These are phyloP conservation scores for Sebastes itinus DNA, from an alignment of 2,797 vertebrate species.

Conservation along the genomic window DNA sequence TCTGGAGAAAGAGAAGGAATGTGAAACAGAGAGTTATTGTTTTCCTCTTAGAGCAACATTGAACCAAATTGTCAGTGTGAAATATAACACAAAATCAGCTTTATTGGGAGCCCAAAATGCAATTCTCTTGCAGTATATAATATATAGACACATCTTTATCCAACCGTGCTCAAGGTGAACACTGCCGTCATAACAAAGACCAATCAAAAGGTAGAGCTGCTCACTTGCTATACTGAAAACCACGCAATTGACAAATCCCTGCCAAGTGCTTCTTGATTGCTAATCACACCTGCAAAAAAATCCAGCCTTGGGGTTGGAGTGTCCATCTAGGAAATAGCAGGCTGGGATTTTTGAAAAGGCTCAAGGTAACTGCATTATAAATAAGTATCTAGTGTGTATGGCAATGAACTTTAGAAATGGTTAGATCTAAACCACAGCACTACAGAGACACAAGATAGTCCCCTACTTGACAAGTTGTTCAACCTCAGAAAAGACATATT, in stretches of 20 bases:
- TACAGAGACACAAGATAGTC: not conserved
- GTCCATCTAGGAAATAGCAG: not conserved
- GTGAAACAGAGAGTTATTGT: not conserved
- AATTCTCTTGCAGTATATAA: not conserved
- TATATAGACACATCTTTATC: not conserved
- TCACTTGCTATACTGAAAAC: not conserved
- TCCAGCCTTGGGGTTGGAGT: not conserved
- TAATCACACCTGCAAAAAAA: slow-evolving; percentile 22
- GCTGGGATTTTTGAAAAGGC: not conserved
- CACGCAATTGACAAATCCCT: slow-evolving; percentile 3
- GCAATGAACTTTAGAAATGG: not conserved
- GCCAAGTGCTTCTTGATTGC: not conserved
- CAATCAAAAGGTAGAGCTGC: not conserved
- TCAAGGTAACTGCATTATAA: not conserved
- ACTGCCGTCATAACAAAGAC: not conserved
- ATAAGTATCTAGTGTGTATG: not conserved
- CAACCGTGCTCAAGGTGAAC: not conserved
- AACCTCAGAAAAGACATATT: not conserved
- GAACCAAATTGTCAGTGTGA: not conserved
- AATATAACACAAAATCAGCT: not conserved
- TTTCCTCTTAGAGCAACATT: not conserved
- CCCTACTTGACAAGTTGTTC: not conserved
- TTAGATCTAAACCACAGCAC: not conserved
- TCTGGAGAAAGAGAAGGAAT: slow-evolving; percentile 15
- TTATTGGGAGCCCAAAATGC: not conserved